A percentile compares a stretch with the other conserved stretches of the same genome.
Conservation (phyloP, 2,888 invertebrate genomes). For the Ochropacha duplaris region DNA sequence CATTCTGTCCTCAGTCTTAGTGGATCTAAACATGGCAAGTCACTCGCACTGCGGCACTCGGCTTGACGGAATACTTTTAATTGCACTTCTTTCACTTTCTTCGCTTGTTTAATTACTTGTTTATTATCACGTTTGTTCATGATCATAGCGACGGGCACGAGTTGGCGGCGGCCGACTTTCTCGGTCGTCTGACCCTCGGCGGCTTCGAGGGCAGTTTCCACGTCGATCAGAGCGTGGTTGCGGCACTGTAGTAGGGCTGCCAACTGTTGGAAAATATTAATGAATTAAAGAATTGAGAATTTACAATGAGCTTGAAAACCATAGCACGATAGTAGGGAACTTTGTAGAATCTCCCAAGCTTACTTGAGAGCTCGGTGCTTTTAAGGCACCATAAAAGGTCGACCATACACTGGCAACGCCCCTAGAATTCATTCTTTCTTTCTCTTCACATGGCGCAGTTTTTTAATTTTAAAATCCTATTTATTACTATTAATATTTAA, state of each 20-base stretch:
- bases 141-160: constrained; percentile 56
- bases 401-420: too few species aligned
- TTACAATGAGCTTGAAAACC: too few species aligned
- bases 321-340: too few species aligned
- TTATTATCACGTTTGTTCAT: constrained; percentile 20
- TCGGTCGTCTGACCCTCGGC: constrained; percentile 64
- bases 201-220: constrained; percentile 79
- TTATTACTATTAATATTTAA: too few species aligned
- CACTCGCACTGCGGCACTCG: constrained; percentile 57
- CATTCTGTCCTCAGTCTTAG: constrained; percentile 70
- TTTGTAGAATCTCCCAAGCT: too few species aligned
- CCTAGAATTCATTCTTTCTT: too few species aligned
- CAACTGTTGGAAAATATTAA: constrained; percentile 42
- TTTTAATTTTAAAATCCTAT: too few species aligned
- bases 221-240: constrained; percentile 74
- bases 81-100: constrained; percentile 67
- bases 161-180: constrained; percentile 46
- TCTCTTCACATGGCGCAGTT: too few species aligned
- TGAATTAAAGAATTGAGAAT: not conserved
- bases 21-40: constrained; percentile 68
- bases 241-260: constrained; percentile 70
- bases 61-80: constrained; percentile 69
- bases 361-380: too few species aligned
- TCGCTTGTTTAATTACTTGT: constrained; percentile 26
- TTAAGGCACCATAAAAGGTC: too few species aligned